These are phyloP conservation scores for Ceratotherium simum DNA, from an alignment of 2,113 vertebrate species.

Conservation along the genomic window DNA sequence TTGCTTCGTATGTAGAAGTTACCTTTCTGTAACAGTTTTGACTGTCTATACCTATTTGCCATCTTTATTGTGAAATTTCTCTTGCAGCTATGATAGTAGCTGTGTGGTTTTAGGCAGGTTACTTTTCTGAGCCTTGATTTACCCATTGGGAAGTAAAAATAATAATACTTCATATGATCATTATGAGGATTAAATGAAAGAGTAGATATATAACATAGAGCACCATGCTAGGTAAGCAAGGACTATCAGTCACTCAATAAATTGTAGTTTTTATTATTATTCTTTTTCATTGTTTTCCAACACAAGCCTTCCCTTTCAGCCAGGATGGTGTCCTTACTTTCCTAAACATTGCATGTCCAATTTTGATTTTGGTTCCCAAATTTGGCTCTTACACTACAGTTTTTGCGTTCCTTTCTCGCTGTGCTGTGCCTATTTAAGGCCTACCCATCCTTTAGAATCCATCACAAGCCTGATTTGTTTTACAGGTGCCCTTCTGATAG, in stretches of 20 bases:
- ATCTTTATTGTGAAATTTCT: background rate
- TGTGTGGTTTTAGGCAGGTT: background rate
- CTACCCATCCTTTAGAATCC: background rate
- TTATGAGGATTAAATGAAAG: background rate
- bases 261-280: background rate
- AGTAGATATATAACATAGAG: background rate
- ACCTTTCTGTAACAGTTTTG: background rate
- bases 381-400: background rate
- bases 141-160: background rate
- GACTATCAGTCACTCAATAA: background rate
- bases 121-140: constrained; percentile 16
- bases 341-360: background rate
- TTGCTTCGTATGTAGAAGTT: background rate
- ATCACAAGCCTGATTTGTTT: background rate
- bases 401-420: background rate
- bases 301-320: background rate
- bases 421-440: background rate
- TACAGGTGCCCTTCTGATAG: background rate
- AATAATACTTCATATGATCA: background rate
- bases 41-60: background rate
- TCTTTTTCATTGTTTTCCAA: background rate
- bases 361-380: background rate
- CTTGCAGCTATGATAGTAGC: background rate
- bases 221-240: background rate
- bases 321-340: background rate